phyloP scores from a whole-genome alignment of 2,888 invertebrate genomes.

The Melinaea marsaeus region DNA sequence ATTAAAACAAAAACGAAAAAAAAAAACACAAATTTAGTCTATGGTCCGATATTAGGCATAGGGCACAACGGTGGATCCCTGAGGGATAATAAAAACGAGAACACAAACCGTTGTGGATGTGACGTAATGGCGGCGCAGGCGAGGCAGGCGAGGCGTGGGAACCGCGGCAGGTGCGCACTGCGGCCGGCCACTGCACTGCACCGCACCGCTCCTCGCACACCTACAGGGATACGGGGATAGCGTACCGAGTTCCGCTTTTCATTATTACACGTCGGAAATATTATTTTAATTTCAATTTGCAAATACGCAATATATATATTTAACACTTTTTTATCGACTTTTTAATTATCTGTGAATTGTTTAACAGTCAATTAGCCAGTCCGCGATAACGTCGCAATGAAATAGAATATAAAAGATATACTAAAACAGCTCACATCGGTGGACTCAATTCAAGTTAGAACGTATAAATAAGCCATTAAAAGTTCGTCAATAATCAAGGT shows the following conservation, averaged over 20 bases:
- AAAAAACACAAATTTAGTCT: too few relatives aligned
- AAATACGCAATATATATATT: neutral
- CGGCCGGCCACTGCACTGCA: constrained; percentile 69
- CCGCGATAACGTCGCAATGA: neutral
- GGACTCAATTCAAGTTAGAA: too few relatives aligned
- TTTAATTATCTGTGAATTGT: neutral
- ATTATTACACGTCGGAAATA: constrained; percentile 3
- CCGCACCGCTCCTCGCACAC: constrained; percentile 52
- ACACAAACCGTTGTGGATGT: constrained; percentile 59
- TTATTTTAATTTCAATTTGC: neutral
- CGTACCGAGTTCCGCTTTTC: constrained; percentile 61
- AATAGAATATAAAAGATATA: too few relatives aligned
- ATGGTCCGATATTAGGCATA: constrained; percentile 6
- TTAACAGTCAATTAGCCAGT: neutral
- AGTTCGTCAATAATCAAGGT: too few relatives aligned
- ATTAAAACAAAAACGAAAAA: too few relatives aligned
- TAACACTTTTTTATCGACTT: neutral
- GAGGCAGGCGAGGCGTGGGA: constrained; percentile 63
- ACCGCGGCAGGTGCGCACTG: constrained; percentile 73
- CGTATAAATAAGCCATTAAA: too few relatives aligned
- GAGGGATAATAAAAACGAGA: constrained; percentile 49
- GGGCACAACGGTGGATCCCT: constrained; percentile 25
- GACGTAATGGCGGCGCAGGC: constrained; percentile 53
- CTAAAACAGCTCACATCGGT: too few relatives aligned
- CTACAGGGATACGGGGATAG: constrained; percentile 21